Conservation (phyloP, 1,140 invertebrate species). For the Drosophila guanche region DNA sequence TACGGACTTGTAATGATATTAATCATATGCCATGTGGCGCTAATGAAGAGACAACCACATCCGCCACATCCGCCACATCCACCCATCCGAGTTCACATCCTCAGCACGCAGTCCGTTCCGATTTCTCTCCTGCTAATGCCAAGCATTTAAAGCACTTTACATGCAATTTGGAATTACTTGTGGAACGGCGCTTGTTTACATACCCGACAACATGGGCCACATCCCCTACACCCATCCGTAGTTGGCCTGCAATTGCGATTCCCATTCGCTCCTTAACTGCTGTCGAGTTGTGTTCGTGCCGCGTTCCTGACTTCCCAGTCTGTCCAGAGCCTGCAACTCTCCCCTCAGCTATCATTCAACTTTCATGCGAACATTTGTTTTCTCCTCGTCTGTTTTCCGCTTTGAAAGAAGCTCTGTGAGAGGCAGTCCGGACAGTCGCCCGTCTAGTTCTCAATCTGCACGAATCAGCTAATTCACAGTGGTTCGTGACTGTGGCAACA, state of each 20-base stretch:
- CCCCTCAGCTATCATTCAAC: slow-evolving; percentile 70
- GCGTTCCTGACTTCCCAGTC: slow-evolving; percentile 59
- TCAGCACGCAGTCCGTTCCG: neutral
- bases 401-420: slow-evolving; percentile 9
- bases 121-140: slow-evolving; percentile 5
- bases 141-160: slow-evolving; percentile 65
- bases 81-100: too few species aligned
- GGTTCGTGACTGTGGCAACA: neutral
- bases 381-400: neutral
- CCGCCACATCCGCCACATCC: neutral
- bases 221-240: slow-evolving; percentile 18
- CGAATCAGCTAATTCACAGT: slow-evolving; percentile 17
- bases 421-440: neutral
- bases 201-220: slow-evolving; percentile 31
- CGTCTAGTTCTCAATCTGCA: neutral
- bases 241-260: slow-evolving; percentile 49
- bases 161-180: slow-evolving; percentile 72
- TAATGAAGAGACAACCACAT: slow-evolving; percentile 45
- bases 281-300: slow-evolving; percentile 6
- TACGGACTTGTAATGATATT: slow-evolving; percentile 57
- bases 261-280: slow-evolving; percentile 8
- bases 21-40: slow-evolving; percentile 72
- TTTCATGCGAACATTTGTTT: slow-evolving; percentile 63
- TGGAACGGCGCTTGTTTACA: slow-evolving; percentile 68
- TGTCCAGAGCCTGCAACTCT: slow-evolving; percentile 4